These are phyloP conservation scores for Pentamera pediparva DNA, from an alignment of 53 echinoderm and acorn worm genomes.

Conservation along the genomic window DNA sequence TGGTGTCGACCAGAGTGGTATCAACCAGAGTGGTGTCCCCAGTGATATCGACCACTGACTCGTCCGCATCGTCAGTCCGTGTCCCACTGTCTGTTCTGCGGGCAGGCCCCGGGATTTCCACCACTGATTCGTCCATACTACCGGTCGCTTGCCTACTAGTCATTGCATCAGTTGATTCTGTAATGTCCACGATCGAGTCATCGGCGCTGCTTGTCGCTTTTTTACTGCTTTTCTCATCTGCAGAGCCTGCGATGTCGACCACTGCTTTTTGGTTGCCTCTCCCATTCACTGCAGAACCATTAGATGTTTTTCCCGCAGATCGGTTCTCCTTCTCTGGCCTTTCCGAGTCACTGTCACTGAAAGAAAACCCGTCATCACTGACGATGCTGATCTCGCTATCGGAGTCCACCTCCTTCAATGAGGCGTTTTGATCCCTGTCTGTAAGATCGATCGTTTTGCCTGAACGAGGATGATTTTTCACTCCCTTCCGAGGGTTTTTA, in stretches of 20 bases:
- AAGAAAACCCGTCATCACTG: constrained; percentile 26
- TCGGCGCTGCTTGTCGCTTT: too few relatives aligned
- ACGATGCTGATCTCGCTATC: constrained; percentile 2
- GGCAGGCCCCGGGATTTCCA: not conserved
- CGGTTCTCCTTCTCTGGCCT: not conserved
- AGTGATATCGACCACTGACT: too few relatives aligned
- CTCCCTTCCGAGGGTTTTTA: not conserved
- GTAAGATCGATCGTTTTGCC: constrained; percentile 13
- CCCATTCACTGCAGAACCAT: not conserved
- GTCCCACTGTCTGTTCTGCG: not conserved
- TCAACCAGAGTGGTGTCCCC: too few relatives aligned
- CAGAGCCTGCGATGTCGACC: too few relatives aligned
- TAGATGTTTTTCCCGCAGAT: not conserved
- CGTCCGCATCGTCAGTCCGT: too few relatives aligned
- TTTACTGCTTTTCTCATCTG: too few relatives aligned
- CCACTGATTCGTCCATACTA: not conserved
- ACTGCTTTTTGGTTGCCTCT: not conserved
- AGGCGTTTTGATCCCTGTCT: not conserved
- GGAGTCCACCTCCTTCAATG: not conserved
- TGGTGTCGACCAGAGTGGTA: too few relatives aligned
- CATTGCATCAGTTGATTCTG: not conserved
- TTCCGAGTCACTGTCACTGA: constrained; percentile 17
- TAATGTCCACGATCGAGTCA: too few relatives aligned
- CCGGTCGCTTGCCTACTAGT: not conserved
- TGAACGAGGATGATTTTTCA: not conserved